Conservation (phyloP, 1,140 invertebrate genomes). For the Anoplolepis gracilipes region DNA sequence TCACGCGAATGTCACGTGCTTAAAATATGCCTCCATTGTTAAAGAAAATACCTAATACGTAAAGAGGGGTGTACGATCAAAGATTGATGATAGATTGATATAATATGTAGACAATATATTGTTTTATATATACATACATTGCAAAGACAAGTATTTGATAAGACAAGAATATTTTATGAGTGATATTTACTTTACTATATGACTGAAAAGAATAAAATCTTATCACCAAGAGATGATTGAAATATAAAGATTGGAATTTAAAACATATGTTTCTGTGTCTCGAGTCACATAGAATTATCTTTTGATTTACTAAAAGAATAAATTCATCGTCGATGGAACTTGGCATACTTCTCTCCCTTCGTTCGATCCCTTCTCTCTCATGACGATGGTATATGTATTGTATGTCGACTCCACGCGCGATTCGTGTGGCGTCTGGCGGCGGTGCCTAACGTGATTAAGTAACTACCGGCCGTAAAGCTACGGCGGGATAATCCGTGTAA, state of each 20-base stretch:
- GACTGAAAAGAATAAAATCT: background rate
- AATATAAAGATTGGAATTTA: background rate
- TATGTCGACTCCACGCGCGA: constrained; percentile 9
- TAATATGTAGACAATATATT: too few species aligned
- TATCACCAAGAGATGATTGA: background rate
- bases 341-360: background rate
- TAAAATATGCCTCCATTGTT: constrained; percentile 32
- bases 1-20: constrained; percentile 30
- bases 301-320: background rate
- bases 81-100: background rate
- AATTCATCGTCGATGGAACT: background rate
- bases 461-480: constrained; percentile 79
- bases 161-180: background rate
- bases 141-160: background rate
- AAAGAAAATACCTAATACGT: background rate
- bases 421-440: constrained; percentile 42
- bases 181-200: background rate
- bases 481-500: constrained; percentile 79
- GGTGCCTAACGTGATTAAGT: constrained; percentile 80
- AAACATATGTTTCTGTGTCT: background rate
- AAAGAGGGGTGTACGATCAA: background rate
- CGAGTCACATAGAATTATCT: background rate
- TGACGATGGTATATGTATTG: constrained; percentile 8
- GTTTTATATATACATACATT: background rate
- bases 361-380: background rate